Percentiles rank a stretch among this genome's conserved stretches.
Evolutionary conservation across 1,140 invertebrate species (phyloP).

Genomic region (Platyura marginata): DNA sequence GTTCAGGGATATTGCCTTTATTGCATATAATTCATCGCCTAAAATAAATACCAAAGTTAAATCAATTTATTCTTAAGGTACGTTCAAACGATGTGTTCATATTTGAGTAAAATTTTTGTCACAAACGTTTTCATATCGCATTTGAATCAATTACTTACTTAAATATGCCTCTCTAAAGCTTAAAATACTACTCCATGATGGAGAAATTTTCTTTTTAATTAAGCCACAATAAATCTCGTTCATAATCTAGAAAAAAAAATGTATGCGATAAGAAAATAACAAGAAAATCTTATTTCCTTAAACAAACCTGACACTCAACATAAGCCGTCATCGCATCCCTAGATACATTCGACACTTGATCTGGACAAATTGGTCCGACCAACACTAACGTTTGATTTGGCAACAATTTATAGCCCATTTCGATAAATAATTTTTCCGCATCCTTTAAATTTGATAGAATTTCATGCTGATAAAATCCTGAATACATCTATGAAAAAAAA

Average conservation of each 20-base stretch:
- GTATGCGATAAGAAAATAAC: neutral
- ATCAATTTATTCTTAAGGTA: neutral
- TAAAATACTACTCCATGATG: neutral
- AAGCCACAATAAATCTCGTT: neutral
- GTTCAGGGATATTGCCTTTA: too few relatives aligned
- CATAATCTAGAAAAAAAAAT: neutral
- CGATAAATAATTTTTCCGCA: slow-evolving; percentile 52
- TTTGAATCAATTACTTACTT: neutral
- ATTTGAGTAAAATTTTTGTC: neutral
- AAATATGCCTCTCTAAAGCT: neutral
- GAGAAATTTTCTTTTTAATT: neutral
- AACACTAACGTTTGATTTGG: slow-evolving; percentile 32
- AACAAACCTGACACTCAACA: slow-evolving; percentile 46
- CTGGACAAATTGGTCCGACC: slow-evolving; percentile 58
- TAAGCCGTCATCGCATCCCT: slow-evolving; percentile 72
- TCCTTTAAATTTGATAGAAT: slow-evolving; percentile 58
- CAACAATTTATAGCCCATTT: slow-evolving; percentile 54
- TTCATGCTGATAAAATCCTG: slow-evolving; percentile 72
- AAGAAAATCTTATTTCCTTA: neutral
- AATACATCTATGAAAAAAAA: slow-evolving; percentile 44
- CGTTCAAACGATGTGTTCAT: neutral
- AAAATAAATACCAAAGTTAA: too few relatives aligned
- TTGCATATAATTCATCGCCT: too few relatives aligned
- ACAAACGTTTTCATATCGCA: neutral
- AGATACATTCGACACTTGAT: slow-evolving; percentile 56